Conservation (phyloP, 2,888 invertebrate genomes). For the Drosophila atripex region DNA sequence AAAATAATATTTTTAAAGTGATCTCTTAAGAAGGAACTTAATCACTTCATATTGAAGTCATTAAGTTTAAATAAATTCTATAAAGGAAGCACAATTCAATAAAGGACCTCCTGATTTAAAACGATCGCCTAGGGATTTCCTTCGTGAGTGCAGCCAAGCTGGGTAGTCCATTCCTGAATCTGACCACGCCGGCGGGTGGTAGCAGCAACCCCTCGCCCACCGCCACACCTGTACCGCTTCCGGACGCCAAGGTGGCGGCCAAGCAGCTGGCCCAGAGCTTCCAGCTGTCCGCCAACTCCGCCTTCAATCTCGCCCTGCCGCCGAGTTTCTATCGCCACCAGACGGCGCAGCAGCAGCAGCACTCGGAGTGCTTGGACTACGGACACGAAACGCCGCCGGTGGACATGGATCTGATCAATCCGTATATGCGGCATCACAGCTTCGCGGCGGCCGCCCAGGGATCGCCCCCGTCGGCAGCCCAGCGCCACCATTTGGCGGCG, state of each 20-base stretch:
- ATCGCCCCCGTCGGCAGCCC: constrained; percentile 73
- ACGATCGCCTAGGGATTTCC: background rate
- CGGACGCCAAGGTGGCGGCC: constrained; percentile 45
- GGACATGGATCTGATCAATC: constrained; percentile 82
- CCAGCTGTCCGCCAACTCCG: constrained; percentile 81
- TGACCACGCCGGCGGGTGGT: constrained; percentile 82
- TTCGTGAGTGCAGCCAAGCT: constrained; percentile 71
- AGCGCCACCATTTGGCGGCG: constrained; percentile 74
- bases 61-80: background rate
- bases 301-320: constrained; percentile 82
- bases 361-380: constrained; percentile 49
- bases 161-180: constrained; percentile 83
- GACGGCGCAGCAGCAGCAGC: constrained; percentile 44
- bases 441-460: constrained; percentile 74
- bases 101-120: background rate
- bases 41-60: background rate
- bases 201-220: constrained; percentile 72
- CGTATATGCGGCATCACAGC: constrained; percentile 82
- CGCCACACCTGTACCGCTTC: constrained; percentile 38
- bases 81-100: background rate
- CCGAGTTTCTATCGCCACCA: constrained; percentile 64
- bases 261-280: constrained; percentile 73
- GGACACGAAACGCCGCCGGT: constrained; percentile 43
- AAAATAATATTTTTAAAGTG: background rate
- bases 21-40: background rate